Base-by-base conservation (phyloP, 2,888 invertebrate species). In the Limnephilus rhombicus region DNA sequence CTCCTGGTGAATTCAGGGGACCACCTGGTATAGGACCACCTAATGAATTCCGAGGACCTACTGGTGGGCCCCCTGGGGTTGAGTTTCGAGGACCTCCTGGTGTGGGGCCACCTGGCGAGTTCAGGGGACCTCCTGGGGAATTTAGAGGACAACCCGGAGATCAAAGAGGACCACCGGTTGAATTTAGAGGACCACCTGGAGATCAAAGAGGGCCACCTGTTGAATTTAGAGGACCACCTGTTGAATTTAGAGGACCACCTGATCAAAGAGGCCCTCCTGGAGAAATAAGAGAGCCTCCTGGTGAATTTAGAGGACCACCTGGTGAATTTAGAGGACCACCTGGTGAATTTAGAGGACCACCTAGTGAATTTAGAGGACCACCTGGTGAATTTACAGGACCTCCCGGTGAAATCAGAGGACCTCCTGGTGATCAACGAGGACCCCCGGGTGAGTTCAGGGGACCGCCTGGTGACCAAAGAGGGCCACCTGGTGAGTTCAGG, bases 21-120 rank as follows among this genome's bases (percentile, higher is more conserved):
- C 87, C 91, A 31, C 91, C 88, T 41, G 49, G 88, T 49, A 80
- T n/a, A 83, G 37, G 37, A 24, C 83, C 53, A n/a, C 90, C 45
- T 29, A 45, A 45, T 13, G 90, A 90, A 82, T 90, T 90, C 45
- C 82, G 90, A 90, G 34, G 29, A 13, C 41, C 81, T 18, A 31
- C n/a, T 91, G 18, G 80, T 49, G 88, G 81, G 18, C 18, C 90
- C 34, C 9, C 85, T 41, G 24, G 90, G 90, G 85, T 37, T 53
- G 89, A 89, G 18, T 80, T 89, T 9, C 80, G 68, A 68, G 31
- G 41, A n/a, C 68, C 68, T n/a, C 53, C 80, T 29, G 88, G 53
- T 4, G 53, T 41, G 82, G 37, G 37, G 11, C 83, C 83, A n/a
- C 90, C 81, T 18, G 29, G 29, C 13, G 90, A 90, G 45, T 90